Evolutionary conservation across 2,113 vertebrate genomes (phyloP).

Genomic region (Hyaena hyaena): DNA sequence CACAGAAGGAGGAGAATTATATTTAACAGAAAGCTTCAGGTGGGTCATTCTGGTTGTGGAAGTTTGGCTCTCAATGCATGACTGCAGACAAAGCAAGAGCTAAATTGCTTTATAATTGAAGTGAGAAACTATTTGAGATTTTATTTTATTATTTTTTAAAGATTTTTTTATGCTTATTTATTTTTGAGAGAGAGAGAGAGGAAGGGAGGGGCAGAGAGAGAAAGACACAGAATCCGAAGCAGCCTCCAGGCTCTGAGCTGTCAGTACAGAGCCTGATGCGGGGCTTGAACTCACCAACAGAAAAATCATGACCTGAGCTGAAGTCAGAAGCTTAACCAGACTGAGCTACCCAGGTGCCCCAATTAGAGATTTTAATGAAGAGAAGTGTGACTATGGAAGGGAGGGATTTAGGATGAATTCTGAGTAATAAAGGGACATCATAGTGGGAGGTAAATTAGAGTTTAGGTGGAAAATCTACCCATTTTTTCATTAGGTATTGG

Average conservation of each 20-base stretch:
- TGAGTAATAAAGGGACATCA: background rate
- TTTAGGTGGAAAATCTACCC: background rate
- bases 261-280: no score
- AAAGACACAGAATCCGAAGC: no score
- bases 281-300: no score
- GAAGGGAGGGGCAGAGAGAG: no score
- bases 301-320: no score
- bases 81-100: background rate
- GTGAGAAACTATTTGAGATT: background rate
- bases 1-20: background rate
- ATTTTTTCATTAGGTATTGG: background rate
- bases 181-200: no score
- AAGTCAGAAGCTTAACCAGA: no score
- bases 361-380: background rate
- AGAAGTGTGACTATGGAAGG: background rate
- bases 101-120: background rate
- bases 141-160: background rate
- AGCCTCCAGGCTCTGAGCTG: no score
- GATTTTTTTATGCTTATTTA: no score
- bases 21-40: background rate
- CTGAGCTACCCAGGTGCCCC: no score
- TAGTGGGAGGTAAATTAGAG: background rate
- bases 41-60: background rate
- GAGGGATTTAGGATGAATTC: background rate
- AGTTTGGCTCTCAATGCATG: background rate